A percentile compares a stretch with the other conserved stretches of the same genome.
Evolutionary conservation across 1,140 invertebrate genomes (phyloP).

Genomic region (Orius insidiosus): DNA sequence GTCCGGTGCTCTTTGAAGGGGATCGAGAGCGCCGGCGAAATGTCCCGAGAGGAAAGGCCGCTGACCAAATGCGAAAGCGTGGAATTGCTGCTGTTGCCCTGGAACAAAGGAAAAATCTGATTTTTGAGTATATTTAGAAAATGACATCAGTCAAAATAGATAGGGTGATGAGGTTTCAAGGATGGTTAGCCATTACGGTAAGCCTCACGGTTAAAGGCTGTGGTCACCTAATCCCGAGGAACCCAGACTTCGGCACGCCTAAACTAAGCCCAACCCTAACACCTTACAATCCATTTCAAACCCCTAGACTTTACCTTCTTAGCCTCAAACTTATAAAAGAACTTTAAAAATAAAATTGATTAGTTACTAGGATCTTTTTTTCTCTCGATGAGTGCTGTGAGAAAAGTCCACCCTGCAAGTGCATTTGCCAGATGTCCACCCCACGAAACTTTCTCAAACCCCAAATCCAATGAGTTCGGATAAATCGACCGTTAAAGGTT

Average conservation of each 20-base stretch:
- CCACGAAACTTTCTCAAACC: no score
- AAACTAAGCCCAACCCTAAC: constrained; percentile 1
- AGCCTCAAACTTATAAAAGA: neutral
- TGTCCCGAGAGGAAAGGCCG: constrained; percentile 62
- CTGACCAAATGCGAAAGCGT: constrained; percentile 71
- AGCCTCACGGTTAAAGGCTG: constrained; percentile 1
- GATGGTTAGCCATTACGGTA: constrained; percentile 6
- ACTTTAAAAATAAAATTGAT: no score
- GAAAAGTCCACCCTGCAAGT: no score
- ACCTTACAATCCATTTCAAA: constrained; percentile 1
- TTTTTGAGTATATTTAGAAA: neutral
- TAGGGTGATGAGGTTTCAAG: neutral
- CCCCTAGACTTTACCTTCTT: constrained; percentile 3
- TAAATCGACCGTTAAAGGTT: no score
- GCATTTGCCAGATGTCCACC: no score
- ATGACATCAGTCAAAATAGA: neutral
- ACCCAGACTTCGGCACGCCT: neutral
- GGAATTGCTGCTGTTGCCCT: constrained; percentile 83
- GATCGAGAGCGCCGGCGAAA: constrained; percentile 38
- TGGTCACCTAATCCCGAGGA: constrained; percentile 6
- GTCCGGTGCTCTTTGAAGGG: constrained; percentile 38
- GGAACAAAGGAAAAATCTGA: constrained; percentile 25
- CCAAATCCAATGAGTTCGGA: no score
- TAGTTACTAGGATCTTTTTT: no score
- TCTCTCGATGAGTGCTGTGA: no score